Evolutionary conservation across 2,888 invertebrate species (phyloP).

Genomic region (Petrolisthes manimaculis): DNA sequence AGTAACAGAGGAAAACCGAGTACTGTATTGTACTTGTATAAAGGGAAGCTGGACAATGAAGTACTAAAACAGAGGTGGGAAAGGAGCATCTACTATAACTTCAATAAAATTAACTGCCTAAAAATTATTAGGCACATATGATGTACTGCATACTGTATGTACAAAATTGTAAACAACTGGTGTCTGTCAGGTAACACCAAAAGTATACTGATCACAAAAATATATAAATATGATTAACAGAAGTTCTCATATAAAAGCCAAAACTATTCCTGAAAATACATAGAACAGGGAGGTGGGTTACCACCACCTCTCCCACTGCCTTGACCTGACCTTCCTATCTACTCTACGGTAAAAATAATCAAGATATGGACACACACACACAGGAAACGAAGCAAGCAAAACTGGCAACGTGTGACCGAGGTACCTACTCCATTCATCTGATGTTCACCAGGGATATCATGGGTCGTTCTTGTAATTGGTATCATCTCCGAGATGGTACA

Average conservation of each 20-base stretch:
- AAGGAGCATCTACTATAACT: not conserved
- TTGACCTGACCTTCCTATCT: not conserved
- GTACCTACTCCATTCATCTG: not conserved
- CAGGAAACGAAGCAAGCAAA: not conserved
- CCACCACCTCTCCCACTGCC: not conserved
- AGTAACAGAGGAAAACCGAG: no score
- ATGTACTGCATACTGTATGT: not conserved
- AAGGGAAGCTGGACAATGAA: no score
- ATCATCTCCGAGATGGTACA: no score
- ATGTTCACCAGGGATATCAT: no score
- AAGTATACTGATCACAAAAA: not conserved
- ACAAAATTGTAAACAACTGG: not conserved
- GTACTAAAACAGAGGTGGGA: no score
- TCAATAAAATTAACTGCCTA: not conserved
- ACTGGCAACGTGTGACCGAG: not conserved
- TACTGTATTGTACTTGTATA: no score
- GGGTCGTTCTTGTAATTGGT: no score
- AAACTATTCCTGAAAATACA: not conserved
- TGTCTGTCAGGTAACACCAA: not conserved
- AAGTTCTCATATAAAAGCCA: not conserved
- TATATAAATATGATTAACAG: not conserved
- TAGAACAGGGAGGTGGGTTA: not conserved
- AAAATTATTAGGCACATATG: not conserved
- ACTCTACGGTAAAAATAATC: not conserved
- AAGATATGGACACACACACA: not conserved